Evolutionary conservation across 2,888 invertebrate genomes (phyloP), one percentile per base, ranked within the genome.

Genomic region (Branchipolynoe longqiensis): DNA sequence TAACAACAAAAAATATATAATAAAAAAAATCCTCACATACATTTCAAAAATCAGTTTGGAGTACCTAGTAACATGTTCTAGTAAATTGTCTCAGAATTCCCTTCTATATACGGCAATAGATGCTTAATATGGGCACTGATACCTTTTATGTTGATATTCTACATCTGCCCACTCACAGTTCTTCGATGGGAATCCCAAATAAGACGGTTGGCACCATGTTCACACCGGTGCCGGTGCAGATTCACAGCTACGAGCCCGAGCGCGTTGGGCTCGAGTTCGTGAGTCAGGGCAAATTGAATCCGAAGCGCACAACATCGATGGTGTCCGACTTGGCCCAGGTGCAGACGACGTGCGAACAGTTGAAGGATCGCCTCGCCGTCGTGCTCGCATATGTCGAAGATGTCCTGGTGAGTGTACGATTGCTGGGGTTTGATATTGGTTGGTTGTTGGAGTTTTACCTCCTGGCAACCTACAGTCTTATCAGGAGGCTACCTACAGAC

Each of bases 181-280:
- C 98, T 18, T 96, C 97, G 88, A 95, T 99, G 87, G 99, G 99
- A 64, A 98, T 99, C 69, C 99, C 99, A 73, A 97, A 96, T 88
- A 98, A 98, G 89, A 97, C 97, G 93, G 96, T 96, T 92, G 98
- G 99, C 88, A 93, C 93, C 48, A 94, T 94, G 92, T 99, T 99
- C 94, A 98, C 99, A 0, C 98, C 98, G 38, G 96, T 99, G 56
- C 96, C 97, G 89, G 97, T 98, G 12, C 96, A 97, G 91, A 95
- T 98, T 85, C 96, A 96, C 22, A 96, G 96, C 91, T 98, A 98
- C 93, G 97, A 98, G 92, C 98, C 99, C 0, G 99, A 99, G 93
- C 94, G 95, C 89, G 95, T 95, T 86, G 95, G 95, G 90, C 95
- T 95, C 88, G 97, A 97, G 92, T 94, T 98, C 82, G 96, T 97